Evolutionary conservation across 2,113 vertebrate species (phyloP).

Genomic region (Pterocles burchelli): DNA sequence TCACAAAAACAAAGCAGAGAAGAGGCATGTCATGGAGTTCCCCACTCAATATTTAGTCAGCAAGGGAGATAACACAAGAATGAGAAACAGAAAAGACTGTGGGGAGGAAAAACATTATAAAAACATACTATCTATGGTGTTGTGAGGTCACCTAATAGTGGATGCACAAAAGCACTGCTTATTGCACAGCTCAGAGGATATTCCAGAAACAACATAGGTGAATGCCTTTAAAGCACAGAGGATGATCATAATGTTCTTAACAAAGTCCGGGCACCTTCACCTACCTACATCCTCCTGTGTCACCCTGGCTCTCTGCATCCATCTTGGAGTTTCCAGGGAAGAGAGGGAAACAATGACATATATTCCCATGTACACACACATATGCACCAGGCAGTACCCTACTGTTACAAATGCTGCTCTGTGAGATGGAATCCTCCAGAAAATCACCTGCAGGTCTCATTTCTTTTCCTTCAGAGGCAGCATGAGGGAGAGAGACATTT

Average conservation of each 20-base stretch:
- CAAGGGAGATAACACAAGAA: not conserved
- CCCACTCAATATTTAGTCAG: not conserved
- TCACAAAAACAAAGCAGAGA: not conserved
- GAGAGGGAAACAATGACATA: not conserved
- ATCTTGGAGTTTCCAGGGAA: not conserved
- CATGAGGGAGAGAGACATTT: not conserved
- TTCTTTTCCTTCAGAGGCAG: not conserved
- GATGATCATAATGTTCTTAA: not conserved
- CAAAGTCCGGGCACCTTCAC: not conserved
- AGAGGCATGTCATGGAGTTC: not conserved
- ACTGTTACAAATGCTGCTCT: not conserved
- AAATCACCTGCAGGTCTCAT: rapidly evolving
- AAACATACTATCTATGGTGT: not conserved
- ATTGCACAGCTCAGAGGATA: not conserved
- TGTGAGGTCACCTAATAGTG: not conserved
- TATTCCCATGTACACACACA: not conserved
- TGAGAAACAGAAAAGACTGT: not conserved
- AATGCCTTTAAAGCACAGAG: not conserved
- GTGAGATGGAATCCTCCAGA: rapidly evolving
- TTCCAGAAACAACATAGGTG: not conserved
- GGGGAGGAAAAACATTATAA: not conserved
- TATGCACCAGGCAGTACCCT: not conserved
- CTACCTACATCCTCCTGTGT: not conserved
- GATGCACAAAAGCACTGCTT: not conserved
- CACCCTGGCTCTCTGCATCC: not conserved